Conservation (phyloP, 2,113 vertebrate genomes). For the Propithecus coquereli region DNA sequence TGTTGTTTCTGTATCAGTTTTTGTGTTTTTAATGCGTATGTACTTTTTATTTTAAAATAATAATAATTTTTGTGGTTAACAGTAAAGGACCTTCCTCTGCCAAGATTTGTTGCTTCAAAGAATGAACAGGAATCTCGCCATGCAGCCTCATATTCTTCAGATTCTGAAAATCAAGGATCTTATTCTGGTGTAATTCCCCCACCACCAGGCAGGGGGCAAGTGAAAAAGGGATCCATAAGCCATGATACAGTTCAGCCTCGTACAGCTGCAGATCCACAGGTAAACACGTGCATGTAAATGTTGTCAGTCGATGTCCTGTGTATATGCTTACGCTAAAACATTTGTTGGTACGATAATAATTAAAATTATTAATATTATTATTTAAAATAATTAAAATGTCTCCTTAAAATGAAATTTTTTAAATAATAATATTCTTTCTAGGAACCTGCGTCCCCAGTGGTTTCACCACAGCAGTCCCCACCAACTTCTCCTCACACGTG, state of each 20-base stretch:
- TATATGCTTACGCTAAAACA: not conserved
- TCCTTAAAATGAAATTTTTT: conserved; percentile 31
- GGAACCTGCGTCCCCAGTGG: conserved; percentile 95
- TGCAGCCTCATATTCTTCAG: conserved; percentile 89
- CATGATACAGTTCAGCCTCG: conserved; percentile 92
- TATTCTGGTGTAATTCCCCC: conserved; percentile 95
- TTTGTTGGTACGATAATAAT: not conserved
- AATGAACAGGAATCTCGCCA: conserved; percentile 94
- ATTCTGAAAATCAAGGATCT: conserved; percentile 92
- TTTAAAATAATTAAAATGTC: not conserved
- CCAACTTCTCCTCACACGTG: conserved; percentile 93
- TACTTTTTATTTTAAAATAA: conserved; percentile 18
- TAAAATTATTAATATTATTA: too few species aligned
- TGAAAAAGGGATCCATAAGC: conserved; percentile 93
- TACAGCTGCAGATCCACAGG: conserved; percentile 90
- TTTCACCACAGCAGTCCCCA: conserved; percentile 97
- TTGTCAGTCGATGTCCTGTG: not conserved
- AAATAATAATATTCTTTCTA: conserved; percentile 78
- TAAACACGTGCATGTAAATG: conserved; percentile 66
- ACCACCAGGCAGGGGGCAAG: conserved; percentile 91
- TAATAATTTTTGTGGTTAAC: conserved; percentile 63
- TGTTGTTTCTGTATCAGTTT: not conserved
- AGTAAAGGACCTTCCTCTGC: conserved; percentile 97
- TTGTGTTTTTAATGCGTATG: not conserved
- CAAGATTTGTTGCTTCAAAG: conserved; percentile 94